A percentile compares a stretch with the other conserved stretches of the same genome.
Conservation (phyloP, 2,797 vertebrate species). For the Enteromius thamalakanensis region DNA sequence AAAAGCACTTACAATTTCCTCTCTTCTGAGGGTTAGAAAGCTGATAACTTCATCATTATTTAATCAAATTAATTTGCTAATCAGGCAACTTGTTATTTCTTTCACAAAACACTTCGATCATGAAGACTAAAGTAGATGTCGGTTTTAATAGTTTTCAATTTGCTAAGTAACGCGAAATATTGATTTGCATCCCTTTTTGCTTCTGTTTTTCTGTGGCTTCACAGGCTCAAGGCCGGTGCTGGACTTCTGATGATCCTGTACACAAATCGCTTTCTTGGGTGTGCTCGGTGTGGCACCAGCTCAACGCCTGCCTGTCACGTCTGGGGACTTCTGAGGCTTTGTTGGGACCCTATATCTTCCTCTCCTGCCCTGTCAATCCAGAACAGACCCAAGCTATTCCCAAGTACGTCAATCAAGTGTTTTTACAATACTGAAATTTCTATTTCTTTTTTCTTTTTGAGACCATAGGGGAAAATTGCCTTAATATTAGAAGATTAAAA, state of each 20-base stretch:
- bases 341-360: constrained; percentile 88
- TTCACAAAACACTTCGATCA: background rate
- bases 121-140: background rate
- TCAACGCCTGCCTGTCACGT: constrained; percentile 90
- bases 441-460: no score
- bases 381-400: constrained; percentile 81
- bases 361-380: constrained; percentile 87
- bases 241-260: constrained; percentile 77
- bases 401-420: constrained; percentile 77
- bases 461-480: background rate
- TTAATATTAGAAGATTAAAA: background rate
- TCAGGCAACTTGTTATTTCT: background rate
- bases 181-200: background rate
- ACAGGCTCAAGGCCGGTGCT: constrained; percentile 79
- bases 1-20: background rate
- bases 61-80: background rate
- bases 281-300: constrained; percentile 88
- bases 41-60: background rate
- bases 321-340: constrained; percentile 90
- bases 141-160: background rate
- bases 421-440: background rate
- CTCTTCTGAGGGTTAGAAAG: background rate
- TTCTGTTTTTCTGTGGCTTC: constrained; percentile 5
- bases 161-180: background rate
- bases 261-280: constrained; percentile 86